Conservation (phyloP, 2,888 invertebrate species). For the Bursaphelenchus okinawaensis region DNA sequence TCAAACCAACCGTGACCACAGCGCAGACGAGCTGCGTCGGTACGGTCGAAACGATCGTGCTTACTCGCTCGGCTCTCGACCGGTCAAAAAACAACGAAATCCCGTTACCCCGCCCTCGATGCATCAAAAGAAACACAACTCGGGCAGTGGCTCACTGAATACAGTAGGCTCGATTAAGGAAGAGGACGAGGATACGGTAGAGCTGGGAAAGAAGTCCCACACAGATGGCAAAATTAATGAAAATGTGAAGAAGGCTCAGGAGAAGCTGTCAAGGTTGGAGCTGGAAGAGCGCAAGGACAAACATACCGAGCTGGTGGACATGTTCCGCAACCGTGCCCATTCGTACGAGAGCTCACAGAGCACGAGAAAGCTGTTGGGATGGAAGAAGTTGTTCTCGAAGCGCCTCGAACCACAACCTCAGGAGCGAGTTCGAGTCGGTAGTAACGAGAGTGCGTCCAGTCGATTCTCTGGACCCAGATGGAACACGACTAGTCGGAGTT, state of each 20-base stretch:
- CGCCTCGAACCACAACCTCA: background rate
- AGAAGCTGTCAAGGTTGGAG: background rate
- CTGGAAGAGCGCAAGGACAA: background rate
- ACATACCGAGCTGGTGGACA: slow-evolving; percentile 14
- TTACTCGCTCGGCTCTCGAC: slow-evolving; percentile 31
- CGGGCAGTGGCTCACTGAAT: slow-evolving; percentile 10
- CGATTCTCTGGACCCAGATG: background rate
- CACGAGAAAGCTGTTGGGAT: background rate
- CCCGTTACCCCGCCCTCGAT: background rate
- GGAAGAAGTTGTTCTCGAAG: background rate
- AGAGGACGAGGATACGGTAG: slow-evolving; percentile 13
- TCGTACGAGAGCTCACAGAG: background rate
- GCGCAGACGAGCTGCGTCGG: background rate
- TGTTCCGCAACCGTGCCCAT: slow-evolving; percentile 6
- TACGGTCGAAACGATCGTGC: slow-evolving; percentile 16
- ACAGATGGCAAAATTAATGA: background rate
- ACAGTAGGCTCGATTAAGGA: slow-evolving; percentile 9
- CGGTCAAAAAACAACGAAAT: background rate
- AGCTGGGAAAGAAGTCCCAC: slow-evolving; percentile 3
- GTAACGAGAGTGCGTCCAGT: background rate
- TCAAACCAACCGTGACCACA: background rate
- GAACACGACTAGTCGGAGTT: background rate
- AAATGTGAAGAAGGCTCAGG: background rate
- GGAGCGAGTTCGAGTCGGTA: background rate
- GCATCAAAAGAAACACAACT: background rate